Base-by-base conservation (phyloP, 2,113 vertebrate species). In the Rynchops niger region DNA sequence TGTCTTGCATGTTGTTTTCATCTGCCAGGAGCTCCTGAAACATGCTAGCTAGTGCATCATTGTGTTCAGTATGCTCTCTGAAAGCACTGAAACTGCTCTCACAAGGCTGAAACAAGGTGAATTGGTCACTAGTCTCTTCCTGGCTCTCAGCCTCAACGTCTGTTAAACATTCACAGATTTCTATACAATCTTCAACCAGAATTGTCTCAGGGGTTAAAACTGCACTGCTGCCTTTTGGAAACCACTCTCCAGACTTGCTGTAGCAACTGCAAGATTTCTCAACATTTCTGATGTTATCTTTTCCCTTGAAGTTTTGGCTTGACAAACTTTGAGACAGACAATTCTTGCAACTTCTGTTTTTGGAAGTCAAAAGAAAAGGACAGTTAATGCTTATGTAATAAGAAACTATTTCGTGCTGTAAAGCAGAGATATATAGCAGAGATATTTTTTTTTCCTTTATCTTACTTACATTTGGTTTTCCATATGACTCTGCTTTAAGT, bases 261-360 rank as follows among this genome's bases (percentile, higher is more conserved):
- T 67, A 89, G 61, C 84, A 85, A 63, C 82, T 89, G 67, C 88
- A 88, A 6, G 62, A 76, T 69, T 90, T 82, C 82, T 93, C 89
- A 73, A 42, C 15, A 34, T 83, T 96, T 45, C 25, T 65, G 88
- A 93, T 36, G 15, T 80, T 95, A 79, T 88, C 87, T 29, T 79
- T 88, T 81, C 65, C 25, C 76, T 65, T 86, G 91, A 79, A 84
- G 4, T 27, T 65, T 23, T 20, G 97, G 93, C 47, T 96, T 95
- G 91, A 93, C 92, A 83, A 47, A 93, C 78, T 88, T 95, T 92
- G 69, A 95, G 73, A 43, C 26, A 95, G 96, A 69, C 97, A 98
- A 7, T 69, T 95, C 90, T 96, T 97, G 96, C 97, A 98, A 74
- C 36, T 96, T 69, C 98, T 98, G 93, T 13, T 96, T 96, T 90